Evolutionary conservation across 2,888 invertebrate species (phyloP).

Genomic region (Lysandra bellargus): DNA sequence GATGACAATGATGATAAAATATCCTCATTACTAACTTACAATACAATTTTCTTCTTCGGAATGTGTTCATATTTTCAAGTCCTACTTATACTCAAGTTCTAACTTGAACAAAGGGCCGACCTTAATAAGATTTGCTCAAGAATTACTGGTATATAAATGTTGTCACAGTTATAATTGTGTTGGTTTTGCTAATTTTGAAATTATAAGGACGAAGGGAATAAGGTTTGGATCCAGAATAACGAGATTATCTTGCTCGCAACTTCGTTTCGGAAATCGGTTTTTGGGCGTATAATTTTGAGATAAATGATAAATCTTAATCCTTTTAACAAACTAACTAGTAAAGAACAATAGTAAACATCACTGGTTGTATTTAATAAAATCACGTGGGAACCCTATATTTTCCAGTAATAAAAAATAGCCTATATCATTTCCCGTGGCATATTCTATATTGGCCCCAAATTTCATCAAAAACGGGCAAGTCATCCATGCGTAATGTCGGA

Average conservation of each 20-base stretch:
- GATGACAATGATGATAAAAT: too few relatives aligned
- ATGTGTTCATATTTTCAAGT: neutral
- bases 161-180: slow-evolving; percentile 9
- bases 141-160: slow-evolving; percentile 8
- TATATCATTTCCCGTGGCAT: neutral
- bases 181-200: neutral
- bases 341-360: too few relatives aligned
- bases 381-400: neutral
- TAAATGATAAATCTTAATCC: too few relatives aligned
- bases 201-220: neutral
- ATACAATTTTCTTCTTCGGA: neutral
- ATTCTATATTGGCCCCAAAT: too few relatives aligned
- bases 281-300: too few relatives aligned
- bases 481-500: too few relatives aligned
- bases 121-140: slow-evolving; percentile 16
- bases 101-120: neutral
- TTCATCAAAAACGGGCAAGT: too few relatives aligned
- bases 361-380: too few relatives aligned
- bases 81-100: neutral
- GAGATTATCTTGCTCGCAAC: neutral
- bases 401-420: neutral
- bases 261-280: neutral
- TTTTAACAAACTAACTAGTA: too few relatives aligned
- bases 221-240: neutral
- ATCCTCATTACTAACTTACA: neutral